Conservation (phyloP, 1,140 invertebrate genomes). For the Hydropsyche tenuis region DNA sequence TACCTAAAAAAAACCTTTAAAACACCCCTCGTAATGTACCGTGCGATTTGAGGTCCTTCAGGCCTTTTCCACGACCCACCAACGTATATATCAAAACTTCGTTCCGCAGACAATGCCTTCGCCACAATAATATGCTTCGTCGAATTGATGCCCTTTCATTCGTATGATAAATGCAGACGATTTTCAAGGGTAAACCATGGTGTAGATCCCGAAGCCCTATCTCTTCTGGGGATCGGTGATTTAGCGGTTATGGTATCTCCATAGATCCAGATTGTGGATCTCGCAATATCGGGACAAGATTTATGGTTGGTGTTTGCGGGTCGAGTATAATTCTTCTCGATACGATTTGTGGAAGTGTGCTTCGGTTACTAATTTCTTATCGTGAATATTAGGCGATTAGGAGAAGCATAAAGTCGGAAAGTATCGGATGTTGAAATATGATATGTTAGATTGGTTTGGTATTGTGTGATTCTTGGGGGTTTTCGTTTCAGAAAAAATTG, state of each 20-base stretch:
- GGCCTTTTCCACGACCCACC: background rate
- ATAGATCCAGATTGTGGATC: background rate
- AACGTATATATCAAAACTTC: constrained; percentile 6
- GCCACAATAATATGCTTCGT: background rate
- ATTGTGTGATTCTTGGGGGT: no score
- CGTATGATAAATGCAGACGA: constrained; percentile 13
- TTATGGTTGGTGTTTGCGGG: background rate
- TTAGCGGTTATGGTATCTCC: background rate
- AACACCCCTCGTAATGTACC: background rate
- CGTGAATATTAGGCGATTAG: no score
- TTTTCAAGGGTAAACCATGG: background rate
- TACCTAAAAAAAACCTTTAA: no score
- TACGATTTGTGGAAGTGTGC: background rate
- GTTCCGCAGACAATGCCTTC: background rate
- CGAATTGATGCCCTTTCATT: constrained; percentile 10
- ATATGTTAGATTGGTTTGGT: no score
- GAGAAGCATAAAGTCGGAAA: no score
- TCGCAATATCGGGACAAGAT: background rate
- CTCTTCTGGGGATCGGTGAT: constrained; percentile 5
- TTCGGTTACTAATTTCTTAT: no score
- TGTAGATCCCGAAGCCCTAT: background rate
- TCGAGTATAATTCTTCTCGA: constrained; percentile 5
- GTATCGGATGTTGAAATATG: no score
- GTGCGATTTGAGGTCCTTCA: background rate
- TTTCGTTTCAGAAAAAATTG: no score